Conservation (phyloP, 2,113 vertebrate species). For the Phycodurus eques region DNA sequence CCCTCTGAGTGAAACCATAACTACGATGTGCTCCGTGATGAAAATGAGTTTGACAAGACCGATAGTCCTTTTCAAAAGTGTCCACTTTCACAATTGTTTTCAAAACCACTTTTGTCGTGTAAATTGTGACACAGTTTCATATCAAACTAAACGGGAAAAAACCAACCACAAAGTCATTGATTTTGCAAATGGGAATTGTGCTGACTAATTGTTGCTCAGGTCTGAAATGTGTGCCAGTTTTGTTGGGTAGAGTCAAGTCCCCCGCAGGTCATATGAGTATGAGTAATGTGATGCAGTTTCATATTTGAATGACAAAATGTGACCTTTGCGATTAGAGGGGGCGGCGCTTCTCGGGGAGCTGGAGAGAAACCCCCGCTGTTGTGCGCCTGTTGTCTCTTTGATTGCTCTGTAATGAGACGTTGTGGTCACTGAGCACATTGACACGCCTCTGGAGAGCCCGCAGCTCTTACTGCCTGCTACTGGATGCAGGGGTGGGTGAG, state of each 20-base stretch:
- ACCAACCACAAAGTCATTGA: not conserved
- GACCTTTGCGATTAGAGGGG: constrained; percentile 73
- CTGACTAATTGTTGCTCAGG: constrained; percentile 14
- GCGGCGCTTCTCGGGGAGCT: constrained; percentile 60
- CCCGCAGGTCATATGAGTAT: constrained; percentile 21
- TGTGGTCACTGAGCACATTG: constrained; percentile 69
- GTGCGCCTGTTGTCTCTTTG: constrained; percentile 70
- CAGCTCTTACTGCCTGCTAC: constrained; percentile 38
- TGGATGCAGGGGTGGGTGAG: constrained; percentile 15
- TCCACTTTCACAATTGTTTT: too few species aligned
- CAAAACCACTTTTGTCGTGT: not conserved
- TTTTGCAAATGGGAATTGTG: not conserved
- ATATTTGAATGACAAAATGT: constrained; percentile 72
- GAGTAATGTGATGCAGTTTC: constrained; percentile 50
- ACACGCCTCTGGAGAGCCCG: constrained; percentile 58
- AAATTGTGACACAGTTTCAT: not conserved
- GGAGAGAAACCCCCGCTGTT: constrained; percentile 65
- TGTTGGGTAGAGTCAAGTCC: not conserved
- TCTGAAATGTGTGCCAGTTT: not conserved
- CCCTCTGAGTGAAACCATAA: too few species aligned
- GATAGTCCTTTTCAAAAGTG: too few species aligned
- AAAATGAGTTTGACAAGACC: too few species aligned
- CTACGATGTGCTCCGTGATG: too few species aligned
- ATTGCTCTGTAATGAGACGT: constrained; percentile 68
- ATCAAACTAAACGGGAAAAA: not conserved